Percentiles rank a stretch among this genome's conserved stretches.
phyloP scores from a whole-genome alignment of 1,140 invertebrate species.

The Aphis gossypii region DNA sequence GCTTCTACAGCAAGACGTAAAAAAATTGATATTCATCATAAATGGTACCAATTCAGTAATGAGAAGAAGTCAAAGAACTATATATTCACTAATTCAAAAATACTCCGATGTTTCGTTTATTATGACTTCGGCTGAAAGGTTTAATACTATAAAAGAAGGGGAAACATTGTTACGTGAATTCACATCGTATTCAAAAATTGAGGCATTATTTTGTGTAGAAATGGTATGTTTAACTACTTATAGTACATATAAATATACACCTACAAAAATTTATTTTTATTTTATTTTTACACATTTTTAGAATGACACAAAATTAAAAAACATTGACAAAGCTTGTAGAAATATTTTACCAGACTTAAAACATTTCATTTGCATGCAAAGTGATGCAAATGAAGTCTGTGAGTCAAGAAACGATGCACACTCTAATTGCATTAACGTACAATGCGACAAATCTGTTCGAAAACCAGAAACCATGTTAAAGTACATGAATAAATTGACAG shows the following conservation, averaged over 20 bases:
- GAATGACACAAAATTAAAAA: conserved; percentile 27
- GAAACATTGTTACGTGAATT: conserved; percentile 22
- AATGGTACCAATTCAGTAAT: conserved; percentile 52
- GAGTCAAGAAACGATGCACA: conserved; percentile 26
- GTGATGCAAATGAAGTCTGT: conserved; percentile 48
- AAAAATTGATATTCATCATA: conserved; percentile 55
- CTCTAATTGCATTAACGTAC: conserved; percentile 20
- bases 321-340: conserved; percentile 13
- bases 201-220: conserved; percentile 44
- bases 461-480: conserved; percentile 35
- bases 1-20: conserved; percentile 47
- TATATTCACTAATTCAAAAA: conserved; percentile 54
- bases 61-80: conserved; percentile 50
- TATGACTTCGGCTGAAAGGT: conserved; percentile 21
- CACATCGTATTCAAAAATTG: conserved; percentile 26
- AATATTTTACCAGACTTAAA: conserved; percentile 31
- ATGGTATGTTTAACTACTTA: conserved; percentile 42
- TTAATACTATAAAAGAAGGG: conserved; percentile 30
- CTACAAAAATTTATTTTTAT: neutral
- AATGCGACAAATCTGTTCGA: conserved; percentile 17
- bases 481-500: neutral
- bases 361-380: conserved; percentile 53
- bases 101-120: conserved; percentile 54
- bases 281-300: neutral
- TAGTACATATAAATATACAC: neutral